Evolutionary conservation across 2,888 invertebrate species (phyloP).

Genomic region (Rugalucina vietnamica): DNA sequence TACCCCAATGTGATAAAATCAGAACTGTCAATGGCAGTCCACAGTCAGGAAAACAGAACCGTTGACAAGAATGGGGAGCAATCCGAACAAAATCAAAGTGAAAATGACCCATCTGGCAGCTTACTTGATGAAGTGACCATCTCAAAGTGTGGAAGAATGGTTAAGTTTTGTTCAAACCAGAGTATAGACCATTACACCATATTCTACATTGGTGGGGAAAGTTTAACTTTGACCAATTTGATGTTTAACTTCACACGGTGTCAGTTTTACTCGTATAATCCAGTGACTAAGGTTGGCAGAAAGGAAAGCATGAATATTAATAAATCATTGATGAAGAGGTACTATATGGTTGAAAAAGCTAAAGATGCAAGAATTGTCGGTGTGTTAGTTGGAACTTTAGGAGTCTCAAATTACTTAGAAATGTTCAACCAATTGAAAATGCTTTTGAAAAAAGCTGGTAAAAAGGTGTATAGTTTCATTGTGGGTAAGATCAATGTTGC

Average conservation of each 20-base stretch:
- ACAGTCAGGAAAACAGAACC: too few relatives aligned
- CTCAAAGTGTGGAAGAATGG: constrained; percentile 67
- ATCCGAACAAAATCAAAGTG: too few relatives aligned
- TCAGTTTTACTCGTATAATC: constrained; percentile 83
- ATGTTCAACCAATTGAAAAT: constrained; percentile 90
- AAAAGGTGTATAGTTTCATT: constrained; percentile 95
- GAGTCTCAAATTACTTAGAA: constrained; percentile 89
- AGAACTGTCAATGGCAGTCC: too few relatives aligned
- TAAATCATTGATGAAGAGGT: constrained; percentile 90
- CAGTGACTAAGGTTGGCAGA: constrained; percentile 65
- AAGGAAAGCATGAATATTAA: constrained; percentile 81
- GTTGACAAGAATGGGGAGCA: too few relatives aligned
- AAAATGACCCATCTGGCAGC: too few relatives aligned
- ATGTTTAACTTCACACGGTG: constrained; percentile 83
- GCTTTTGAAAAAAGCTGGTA: constrained; percentile 90
- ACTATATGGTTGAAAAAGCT: constrained; percentile 94
- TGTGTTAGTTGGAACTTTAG: constrained; percentile 95
- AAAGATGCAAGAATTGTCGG: constrained; percentile 95
- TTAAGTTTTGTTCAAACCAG: constrained; percentile 59
- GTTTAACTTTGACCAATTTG: constrained; percentile 88
- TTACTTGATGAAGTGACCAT: constrained; percentile 2
- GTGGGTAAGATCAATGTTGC: constrained; percentile 97
- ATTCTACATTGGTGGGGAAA: constrained; percentile 88
- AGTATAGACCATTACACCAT: constrained; percentile 86
- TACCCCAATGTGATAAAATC: too few relatives aligned